Evolutionary conservation across 2,888 invertebrate species (phyloP).

Genomic region (Nasonovia ribisnigri): DNA sequence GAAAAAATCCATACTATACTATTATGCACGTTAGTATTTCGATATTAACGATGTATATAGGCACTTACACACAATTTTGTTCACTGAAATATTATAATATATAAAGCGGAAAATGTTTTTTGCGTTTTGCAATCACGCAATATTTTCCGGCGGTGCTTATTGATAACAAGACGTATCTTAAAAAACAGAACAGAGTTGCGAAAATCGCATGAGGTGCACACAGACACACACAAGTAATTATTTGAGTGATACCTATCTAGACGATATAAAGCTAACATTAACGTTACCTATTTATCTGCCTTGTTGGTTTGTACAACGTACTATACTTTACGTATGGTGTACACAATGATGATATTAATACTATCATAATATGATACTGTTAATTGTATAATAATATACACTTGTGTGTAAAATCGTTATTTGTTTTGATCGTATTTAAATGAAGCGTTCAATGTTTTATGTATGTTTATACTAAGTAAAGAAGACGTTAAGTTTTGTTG

Average conservation of each 20-base stretch:
- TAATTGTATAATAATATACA: background rate
- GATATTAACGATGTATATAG: background rate
- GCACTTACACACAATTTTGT: background rate
- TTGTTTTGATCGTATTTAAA: background rate
- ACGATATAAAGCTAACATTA: background rate
- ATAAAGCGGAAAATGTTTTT: background rate
- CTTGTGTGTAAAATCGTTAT: background rate
- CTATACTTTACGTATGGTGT: background rate
- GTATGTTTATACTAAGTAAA: background rate
- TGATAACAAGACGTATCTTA: background rate
- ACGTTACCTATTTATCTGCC: background rate
- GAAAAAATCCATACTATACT: background rate
- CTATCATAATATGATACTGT: background rate
- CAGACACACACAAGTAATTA: background rate
- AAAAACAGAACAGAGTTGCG: background rate
- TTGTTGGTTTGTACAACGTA: background rate
- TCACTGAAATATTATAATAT: background rate
- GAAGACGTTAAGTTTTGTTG: background rate
- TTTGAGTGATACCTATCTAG: background rate
- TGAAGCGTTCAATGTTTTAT: background rate
- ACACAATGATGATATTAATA: background rate
- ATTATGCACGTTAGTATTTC: background rate
- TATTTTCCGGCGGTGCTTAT: background rate
- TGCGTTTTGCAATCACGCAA: conserved; percentile 2
- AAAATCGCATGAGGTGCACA: background rate